phyloP scores from a whole-genome alignment of 2,113 vertebrate species.

The Pithys albifrons region DNA sequence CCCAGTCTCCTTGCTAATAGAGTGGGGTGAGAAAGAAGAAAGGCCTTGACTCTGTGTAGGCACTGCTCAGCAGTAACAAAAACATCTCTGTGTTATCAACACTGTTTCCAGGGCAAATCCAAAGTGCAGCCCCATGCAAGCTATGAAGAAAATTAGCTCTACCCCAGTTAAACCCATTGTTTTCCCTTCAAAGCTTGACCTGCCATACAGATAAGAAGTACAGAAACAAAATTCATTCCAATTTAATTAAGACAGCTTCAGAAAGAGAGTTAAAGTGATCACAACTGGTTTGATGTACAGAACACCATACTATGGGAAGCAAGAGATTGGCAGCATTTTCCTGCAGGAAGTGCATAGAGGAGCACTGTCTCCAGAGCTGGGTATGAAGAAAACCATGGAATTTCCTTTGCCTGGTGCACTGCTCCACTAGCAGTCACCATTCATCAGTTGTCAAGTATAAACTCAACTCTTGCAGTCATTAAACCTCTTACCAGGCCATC shows the following conservation, averaged over 20 bases:
- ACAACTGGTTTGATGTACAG: neutral
- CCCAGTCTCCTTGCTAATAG: neutral
- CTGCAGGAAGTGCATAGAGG: neutral
- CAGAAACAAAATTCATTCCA: neutral
- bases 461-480: neutral
- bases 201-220: neutral
- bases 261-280: neutral
- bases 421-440: neutral
- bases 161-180: neutral
- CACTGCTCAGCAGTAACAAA: neutral
- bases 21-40: neutral
- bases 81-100: neutral
- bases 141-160: neutral
- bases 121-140: neutral
- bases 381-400: neutral
- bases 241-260: neutral
- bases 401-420: accelerated
- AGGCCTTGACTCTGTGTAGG: neutral
- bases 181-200: neutral
- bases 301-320: neutral
- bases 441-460: neutral
- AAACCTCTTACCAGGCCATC: neutral
- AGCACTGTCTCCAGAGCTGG: neutral
- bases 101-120: neutral
- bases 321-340: neutral